Evolutionary conservation across 2,888 invertebrate species (phyloP), one percentile per base, ranked within the genome.

Genomic region (Caenorhabditis sp.): DNA sequence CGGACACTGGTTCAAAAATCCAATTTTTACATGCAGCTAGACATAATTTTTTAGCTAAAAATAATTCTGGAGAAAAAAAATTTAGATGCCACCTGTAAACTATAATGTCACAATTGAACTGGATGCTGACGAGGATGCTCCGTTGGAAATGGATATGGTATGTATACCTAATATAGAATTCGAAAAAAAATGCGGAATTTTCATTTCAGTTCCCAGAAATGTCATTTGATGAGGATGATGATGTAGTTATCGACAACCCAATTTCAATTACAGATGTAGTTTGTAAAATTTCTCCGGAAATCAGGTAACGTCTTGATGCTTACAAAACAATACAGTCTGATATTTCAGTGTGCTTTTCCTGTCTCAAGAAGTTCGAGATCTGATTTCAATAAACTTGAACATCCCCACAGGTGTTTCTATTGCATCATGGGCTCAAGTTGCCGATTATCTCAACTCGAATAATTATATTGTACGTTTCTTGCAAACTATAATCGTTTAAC

Each of bases 41-140:
- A n/a, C n/a, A n/a, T n/a, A n/a, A n/a, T n/a, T n/a, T n/a, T n/a
- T n/a, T n/a, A n/a, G n/a, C n/a, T n/a, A n/a, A n/a, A n/a, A n/a
- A n/a, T n/a, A n/a, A n/a, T n/a, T n/a, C n/a, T n/a, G n/a, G n/a
- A n/a, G n/a, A n/a, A n/a, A n/a, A n/a, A n/a, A n/a, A n/a, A n/a
- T n/a, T n/a, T n/a, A n/a, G n/a, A n/a, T n/a, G n/a, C n/a, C n/a
- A n/a, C n/a, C n/a, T n/a, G n/a, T n/a, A 35, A 47, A 20, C 3
- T 56, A 50, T 15, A 58, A 64, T 32, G 60, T 78, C n/a, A 65
- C 78, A 18, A 78, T 78, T 0, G 78, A 71, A 15, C 44, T 80
- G 32, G 72, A 72, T 68, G n/a, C 67, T 11, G 65, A 70, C 18
- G 70, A 70, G 22, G 70, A 79, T 2, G 24, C 15, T 20, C 47